Conservation (phyloP, 2,113 vertebrate genomes). For the Prionailurus viverrinus region DNA sequence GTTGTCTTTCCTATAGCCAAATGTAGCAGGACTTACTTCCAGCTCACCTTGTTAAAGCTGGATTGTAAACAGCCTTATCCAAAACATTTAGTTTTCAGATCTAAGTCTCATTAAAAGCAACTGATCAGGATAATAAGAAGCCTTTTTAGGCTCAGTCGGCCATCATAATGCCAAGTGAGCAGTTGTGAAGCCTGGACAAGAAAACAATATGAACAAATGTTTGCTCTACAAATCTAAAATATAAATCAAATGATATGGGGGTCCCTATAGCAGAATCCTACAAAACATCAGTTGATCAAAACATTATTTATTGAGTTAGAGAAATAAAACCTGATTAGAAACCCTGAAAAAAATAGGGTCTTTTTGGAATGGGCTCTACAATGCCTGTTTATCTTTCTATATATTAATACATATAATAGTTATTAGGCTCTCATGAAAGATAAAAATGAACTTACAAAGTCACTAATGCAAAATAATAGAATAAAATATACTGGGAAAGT, state of each 20-base stretch:
- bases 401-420: not conserved
- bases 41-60: not conserved
- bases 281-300: not conserved
- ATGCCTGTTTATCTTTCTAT: not conserved
- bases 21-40: not conserved
- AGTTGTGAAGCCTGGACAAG: not conserved
- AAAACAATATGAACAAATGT: not conserved
- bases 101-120: not conserved
- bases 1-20: not conserved
- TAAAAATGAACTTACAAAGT: not conserved
- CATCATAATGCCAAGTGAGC: not conserved
- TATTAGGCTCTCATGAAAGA: not conserved
- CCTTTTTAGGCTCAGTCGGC: not conserved
- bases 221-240: slow-evolving; percentile 43
- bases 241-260: not conserved
- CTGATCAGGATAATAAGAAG: not conserved
- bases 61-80: not conserved
- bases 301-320: not conserved
- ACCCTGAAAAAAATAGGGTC: fast-evolving
- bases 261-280: not conserved
- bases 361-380: not conserved
- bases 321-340: not conserved
- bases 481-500: not conserved
- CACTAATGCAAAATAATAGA: not conserved
- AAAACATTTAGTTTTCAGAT: slow-evolving; percentile 13